phyloP scores from a whole-genome alignment of 1,140 invertebrate genomes.

The Cydia pomonella region DNA sequence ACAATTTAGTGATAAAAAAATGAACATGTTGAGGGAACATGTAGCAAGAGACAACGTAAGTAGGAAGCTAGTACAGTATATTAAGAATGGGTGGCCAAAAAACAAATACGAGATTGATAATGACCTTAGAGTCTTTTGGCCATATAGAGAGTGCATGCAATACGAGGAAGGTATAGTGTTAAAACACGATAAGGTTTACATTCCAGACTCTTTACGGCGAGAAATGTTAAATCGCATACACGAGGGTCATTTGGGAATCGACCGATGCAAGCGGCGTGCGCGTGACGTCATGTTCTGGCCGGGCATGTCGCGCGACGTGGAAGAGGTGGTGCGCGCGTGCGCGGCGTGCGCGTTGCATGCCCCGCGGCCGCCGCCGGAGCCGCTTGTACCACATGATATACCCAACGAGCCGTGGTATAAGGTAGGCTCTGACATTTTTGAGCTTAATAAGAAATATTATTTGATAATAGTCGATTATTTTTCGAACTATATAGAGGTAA shows the following conservation, averaged over 20 bases:
- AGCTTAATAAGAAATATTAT: slow-evolving; percentile 25
- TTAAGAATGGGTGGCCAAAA: slow-evolving; percentile 24
- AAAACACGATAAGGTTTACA: slow-evolving; percentile 13
- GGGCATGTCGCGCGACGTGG: slow-evolving; percentile 33
- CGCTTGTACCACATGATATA: slow-evolving; percentile 3
- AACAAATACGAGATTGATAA: too few species aligned
- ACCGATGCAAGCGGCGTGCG: slow-evolving; percentile 34
- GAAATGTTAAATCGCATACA: slow-evolving; percentile 46
- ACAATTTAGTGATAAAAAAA: slow-evolving; percentile 21
- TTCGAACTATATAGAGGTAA: slow-evolving; percentile 32
- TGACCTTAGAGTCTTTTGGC: too few species aligned
- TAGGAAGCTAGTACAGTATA: slow-evolving; percentile 17
- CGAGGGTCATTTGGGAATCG: slow-evolving; percentile 49
- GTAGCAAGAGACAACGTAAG: slow-evolving; percentile 7
- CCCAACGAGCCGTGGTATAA: slow-evolving; percentile 27
- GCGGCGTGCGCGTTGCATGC: too few species aligned
- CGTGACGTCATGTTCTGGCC: slow-evolving; percentile 37
- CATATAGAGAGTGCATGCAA: neutral
- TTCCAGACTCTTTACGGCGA: slow-evolving; percentile 35
- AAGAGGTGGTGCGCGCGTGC: slow-evolving; percentile 42
- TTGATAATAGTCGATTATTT: slow-evolving; percentile 34
- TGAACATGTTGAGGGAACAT: neutral
- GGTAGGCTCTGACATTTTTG: slow-evolving; percentile 33
- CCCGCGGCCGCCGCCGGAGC: slow-evolving; percentile 34
- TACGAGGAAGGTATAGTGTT: slow-evolving; percentile 30